phyloP scores from a whole-genome alignment of 2,888 invertebrate species.

The Megalurothrips usitatus region DNA sequence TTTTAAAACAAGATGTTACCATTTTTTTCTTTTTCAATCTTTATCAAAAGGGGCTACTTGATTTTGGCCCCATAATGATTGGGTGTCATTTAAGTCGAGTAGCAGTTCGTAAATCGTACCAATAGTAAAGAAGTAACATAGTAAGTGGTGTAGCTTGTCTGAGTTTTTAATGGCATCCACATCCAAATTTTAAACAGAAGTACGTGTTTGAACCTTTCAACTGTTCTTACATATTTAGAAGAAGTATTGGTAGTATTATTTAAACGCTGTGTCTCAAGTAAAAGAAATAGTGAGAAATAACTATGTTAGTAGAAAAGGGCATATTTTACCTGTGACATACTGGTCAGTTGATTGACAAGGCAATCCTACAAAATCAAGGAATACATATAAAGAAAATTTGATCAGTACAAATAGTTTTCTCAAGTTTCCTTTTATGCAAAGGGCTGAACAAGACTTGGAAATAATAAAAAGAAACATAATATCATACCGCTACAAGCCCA shows the following conservation, averaged over 20 bases:
- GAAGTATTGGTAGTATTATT: constrained; percentile 20
- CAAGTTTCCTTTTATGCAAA: constrained; percentile 12
- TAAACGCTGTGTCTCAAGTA: constrained; percentile 25
- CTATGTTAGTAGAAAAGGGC: constrained; percentile 24
- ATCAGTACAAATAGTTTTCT: constrained; percentile 24
- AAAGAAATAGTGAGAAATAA: constrained; percentile 25
- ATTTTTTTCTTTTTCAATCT: constrained; percentile 28
- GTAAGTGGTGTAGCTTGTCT: constrained; percentile 17
- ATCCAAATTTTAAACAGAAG: background rate
- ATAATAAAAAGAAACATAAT: background rate
- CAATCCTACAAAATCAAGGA: constrained; percentile 13
- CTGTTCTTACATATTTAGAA: constrained; percentile 23
- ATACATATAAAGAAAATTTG: constrained; percentile 12
- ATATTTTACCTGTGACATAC: constrained; percentile 15
- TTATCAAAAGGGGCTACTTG: constrained; percentile 25
- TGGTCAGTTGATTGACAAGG: constrained; percentile 22
- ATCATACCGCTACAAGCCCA: background rate
- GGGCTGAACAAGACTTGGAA: constrained; percentile 8
- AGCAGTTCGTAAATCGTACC: constrained; percentile 3
- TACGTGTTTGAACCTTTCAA: constrained; percentile 13
- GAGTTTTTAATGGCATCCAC: background rate
- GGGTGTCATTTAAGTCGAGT: constrained; percentile 12
- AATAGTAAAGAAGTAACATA: background rate
- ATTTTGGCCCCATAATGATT: constrained; percentile 22
- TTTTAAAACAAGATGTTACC: constrained; percentile 26